Percentiles rank a stretch among this genome's conserved stretches.
Conservation (phyloP, 2,113 vertebrate species). For the Synodontis membranacea region DNA sequence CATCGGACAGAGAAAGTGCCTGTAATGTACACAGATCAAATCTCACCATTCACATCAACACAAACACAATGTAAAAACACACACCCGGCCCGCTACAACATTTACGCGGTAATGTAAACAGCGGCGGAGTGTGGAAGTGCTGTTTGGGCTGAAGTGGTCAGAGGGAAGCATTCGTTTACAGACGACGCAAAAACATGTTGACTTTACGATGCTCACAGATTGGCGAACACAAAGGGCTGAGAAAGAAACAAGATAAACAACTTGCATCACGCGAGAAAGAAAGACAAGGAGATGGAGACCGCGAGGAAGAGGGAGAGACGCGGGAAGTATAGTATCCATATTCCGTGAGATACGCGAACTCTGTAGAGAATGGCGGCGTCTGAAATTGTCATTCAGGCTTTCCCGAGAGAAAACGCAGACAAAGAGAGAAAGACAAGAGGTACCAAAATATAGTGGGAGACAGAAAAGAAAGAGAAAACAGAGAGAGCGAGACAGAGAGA, state of each 20-base stretch:
- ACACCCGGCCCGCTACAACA: slow-evolving; percentile 58
- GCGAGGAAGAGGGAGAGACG: background rate
- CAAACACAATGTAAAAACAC: slow-evolving; percentile 55
- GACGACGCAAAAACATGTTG: slow-evolving; percentile 11
- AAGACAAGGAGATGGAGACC: background rate
- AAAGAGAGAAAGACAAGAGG: background rate
- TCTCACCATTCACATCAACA: slow-evolving; percentile 46
- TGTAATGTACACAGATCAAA: slow-evolving; percentile 42
- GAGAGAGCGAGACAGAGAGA: background rate
- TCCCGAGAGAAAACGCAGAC: background rate
- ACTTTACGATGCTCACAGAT: background rate
- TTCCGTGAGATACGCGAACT: background rate
- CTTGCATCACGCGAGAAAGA: background rate
- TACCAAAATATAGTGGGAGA: background rate
- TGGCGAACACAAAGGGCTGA: background rate
- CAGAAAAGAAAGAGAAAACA: background rate
- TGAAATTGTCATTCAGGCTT: background rate
- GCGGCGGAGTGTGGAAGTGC: slow-evolving; percentile 33
- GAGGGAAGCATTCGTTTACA: slow-evolving; percentile 43
- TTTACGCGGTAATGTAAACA: slow-evolving; percentile 60
- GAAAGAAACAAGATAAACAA: background rate
- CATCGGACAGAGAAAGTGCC: slow-evolving; percentile 45
- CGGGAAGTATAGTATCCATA: background rate
- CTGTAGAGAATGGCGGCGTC: too few species aligned
- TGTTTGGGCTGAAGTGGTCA: slow-evolving; percentile 57